phyloP scores from a whole-genome alignment of 2,113 vertebrate genomes.

The Scopus umbretta region DNA sequence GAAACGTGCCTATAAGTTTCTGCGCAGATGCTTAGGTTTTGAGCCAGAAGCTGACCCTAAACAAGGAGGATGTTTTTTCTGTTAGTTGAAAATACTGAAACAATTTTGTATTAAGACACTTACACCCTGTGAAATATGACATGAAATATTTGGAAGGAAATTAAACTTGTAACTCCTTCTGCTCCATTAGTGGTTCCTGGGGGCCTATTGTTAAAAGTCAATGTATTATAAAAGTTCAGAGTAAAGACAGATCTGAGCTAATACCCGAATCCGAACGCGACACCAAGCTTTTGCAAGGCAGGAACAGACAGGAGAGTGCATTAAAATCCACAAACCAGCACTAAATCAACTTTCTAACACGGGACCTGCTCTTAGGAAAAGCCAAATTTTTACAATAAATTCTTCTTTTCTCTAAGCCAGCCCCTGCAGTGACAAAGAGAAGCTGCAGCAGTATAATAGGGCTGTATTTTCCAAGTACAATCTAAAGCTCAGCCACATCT shows the following conservation, averaged over 20 bases:
- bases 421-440: not conserved
- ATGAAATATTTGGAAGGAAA: not conserved
- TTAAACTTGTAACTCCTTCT: not conserved
- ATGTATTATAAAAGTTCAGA: not conserved
- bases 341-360: not conserved
- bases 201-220: not conserved
- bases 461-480: not conserved
- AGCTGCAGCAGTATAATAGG: not conserved
- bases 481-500: not conserved
- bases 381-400: not conserved
- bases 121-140: not conserved
- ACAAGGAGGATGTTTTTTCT: not conserved
- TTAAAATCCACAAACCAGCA: not conserved
- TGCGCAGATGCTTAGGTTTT: not conserved
- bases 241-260: not conserved
- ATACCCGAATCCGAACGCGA: fast-evolving
- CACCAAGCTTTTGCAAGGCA: not conserved
- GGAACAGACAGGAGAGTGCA: not conserved
- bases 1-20: not conserved
- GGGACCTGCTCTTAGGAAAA: not conserved
- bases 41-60: not conserved
- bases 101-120: not conserved
- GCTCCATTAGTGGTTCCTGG: not conserved
- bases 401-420: not conserved
- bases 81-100: not conserved